Evolutionary conservation across 30 jellyfish, hydroid and myxozoan species (phyloP), one percentile per base, ranked within the genome.

Genomic region (Phacellophora camtschatica): DNA sequence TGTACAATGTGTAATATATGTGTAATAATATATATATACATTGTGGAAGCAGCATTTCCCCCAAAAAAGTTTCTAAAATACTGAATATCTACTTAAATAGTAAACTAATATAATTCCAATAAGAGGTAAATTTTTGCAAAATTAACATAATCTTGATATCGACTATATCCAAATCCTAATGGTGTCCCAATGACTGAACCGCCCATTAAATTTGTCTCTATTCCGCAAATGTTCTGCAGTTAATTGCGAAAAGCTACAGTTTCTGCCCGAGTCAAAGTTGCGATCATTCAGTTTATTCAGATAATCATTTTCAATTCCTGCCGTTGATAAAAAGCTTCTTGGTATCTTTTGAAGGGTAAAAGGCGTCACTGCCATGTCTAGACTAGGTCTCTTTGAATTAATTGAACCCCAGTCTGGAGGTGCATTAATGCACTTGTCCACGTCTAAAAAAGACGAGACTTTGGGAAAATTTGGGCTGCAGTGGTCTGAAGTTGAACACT

Each of bases 401-500:
- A n/a, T n/a, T n/a, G n/a, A n/a, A n/a, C n/a, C n/a, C n/a, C n/a
- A n/a, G 15, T 7, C 63, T 12, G 56, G 65, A 13, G 73, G 74
- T 2, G 91, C 32, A 34, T 39, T 57, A 19, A 20, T 15, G 16
- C 63, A n/a, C 18, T 43, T 64, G 33, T 66, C 31, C 22, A 81
- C 19, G 48, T 88, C 97, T 13, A 88, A 24, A 67, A 88, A 41
- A 32, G 97, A 71, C 20, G 97, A 69, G 57, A 84, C 91, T 43
- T 82, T 85, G 42, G 93, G 87, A 66, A 77, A 88, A 27, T 66
- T 69, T 1, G 95, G 76, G 18, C 86, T 77, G 42, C 86, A 56
- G 42, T 88, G 97, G 9, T 71, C 88, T 7, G 85, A 34, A 5
- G 75, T 13, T 20, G 74, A 24, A 16, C 27, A 25, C 12, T 71